phyloP scores from a whole-genome alignment of 1,140 invertebrate genomes.

The Dolichoris vasculosae region DNA sequence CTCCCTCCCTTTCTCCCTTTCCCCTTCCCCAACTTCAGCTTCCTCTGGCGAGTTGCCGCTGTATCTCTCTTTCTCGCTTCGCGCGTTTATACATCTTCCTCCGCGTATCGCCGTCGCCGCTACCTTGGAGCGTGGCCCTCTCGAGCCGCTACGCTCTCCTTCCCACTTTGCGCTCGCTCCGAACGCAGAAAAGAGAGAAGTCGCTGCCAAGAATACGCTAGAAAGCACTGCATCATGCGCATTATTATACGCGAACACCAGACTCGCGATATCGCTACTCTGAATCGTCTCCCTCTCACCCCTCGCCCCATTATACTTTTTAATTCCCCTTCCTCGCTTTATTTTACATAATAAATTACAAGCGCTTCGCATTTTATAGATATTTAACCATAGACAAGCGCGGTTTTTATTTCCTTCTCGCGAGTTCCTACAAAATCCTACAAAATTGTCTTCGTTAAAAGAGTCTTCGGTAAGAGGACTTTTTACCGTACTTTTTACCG shows the following conservation, averaged over 20 bases:
- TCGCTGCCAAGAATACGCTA: constrained; percentile 70
- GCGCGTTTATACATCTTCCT: constrained; percentile 28
- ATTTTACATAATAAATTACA: constrained; percentile 11
- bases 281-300: constrained; percentile 37
- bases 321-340: neutral
- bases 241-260: constrained; percentile 69
- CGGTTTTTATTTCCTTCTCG: too few species aligned
- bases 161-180: neutral
- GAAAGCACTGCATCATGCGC: constrained; percentile 67
- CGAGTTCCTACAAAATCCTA: too few species aligned
- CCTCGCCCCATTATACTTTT: constrained; percentile 14
- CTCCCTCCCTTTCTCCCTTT: neutral
- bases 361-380: too few species aligned
- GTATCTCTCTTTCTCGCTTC: constrained; percentile 49
- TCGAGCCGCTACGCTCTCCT: neutral
- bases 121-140: neutral
- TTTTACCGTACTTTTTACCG: too few species aligned
- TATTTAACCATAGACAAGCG: too few species aligned
- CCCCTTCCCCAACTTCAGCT: neutral
- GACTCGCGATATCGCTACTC: constrained; percentile 60
- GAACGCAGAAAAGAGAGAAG: constrained; percentile 50
- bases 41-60: constrained; percentile 20
- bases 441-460: too few species aligned
- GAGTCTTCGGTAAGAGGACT: too few species aligned
- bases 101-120: constrained; percentile 13